Conservation (phyloP, 2,113 vertebrate species). For the Myocastor coypus region DNA sequence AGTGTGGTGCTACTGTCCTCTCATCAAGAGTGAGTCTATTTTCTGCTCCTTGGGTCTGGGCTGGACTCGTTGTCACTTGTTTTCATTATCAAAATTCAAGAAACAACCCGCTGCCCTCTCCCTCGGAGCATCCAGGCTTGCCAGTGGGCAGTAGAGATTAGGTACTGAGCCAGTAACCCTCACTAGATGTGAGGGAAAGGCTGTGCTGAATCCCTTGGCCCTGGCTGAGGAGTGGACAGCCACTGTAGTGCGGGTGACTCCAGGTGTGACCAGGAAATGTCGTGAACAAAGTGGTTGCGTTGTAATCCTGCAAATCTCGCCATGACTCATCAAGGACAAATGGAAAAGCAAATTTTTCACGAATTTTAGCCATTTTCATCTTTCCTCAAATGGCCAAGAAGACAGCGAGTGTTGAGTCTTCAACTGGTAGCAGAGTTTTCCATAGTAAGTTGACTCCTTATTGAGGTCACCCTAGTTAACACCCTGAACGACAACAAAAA, state of each 20-base stretch:
- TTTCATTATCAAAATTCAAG: neutral
- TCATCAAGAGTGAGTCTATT: neutral
- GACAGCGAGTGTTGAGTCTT: neutral
- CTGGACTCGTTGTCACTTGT: neutral
- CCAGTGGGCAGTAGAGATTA: neutral
- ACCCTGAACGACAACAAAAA: neutral
- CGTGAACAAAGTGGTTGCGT: neutral
- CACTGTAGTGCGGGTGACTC: neutral
- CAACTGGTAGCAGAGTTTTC: neutral
- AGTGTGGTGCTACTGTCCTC: neutral
- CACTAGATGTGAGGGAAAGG: neutral
- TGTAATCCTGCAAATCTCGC: neutral
- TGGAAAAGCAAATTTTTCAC: neutral
- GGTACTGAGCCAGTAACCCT: neutral
- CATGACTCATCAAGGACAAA: neutral
- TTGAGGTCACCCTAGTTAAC: neutral
- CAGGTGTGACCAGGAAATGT: neutral
- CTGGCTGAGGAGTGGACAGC: neutral
- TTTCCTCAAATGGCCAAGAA: neutral
- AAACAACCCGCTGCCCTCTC: neutral
- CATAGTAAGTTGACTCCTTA: slow-evolving; percentile 2
- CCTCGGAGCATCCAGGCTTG: neutral
- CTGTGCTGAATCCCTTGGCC: too few species aligned
- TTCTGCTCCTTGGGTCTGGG: neutral
- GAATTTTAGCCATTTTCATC: neutral